Evolutionary conservation across 2,888 invertebrate genomes (phyloP).

Genomic region (Coelinius sp.): DNA sequence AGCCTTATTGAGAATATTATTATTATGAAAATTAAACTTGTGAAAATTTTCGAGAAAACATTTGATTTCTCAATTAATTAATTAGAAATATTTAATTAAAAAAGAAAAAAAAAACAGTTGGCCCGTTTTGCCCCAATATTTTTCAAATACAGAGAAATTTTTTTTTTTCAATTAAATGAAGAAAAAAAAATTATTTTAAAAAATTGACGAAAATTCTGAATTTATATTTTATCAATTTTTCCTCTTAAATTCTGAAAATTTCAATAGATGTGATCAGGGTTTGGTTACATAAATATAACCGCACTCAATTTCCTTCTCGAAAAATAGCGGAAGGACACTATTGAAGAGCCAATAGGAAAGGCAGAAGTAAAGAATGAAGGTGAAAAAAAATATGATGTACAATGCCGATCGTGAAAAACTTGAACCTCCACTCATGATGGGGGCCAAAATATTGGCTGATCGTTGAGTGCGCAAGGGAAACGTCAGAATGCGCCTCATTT

Average conservation of each 20-base stretch:
- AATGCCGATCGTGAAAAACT: too few relatives aligned
- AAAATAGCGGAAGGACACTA: background rate
- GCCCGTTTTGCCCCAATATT: too few relatives aligned
- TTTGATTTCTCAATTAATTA: too few relatives aligned
- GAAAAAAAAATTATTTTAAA: too few relatives aligned
- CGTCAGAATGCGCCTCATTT: constrained; percentile 29
- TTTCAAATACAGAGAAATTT: too few relatives aligned
- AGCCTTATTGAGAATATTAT: constrained; percentile 4
- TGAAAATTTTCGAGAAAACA: background rate
- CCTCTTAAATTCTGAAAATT: background rate
- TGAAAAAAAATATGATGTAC: constrained; percentile 6
- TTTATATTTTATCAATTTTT: too few relatives aligned
- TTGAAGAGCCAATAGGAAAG: background rate
- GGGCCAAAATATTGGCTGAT: constrained; percentile 27
- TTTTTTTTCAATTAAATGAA: too few relatives aligned
- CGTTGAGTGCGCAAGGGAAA: constrained; percentile 26
- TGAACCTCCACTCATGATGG: background rate
- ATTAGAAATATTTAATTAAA: too few relatives aligned
- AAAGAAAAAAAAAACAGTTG: too few relatives aligned
- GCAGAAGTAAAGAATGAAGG: constrained; percentile 5
- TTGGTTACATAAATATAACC: background rate
- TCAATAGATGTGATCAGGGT: background rate
- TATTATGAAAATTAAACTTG: background rate
- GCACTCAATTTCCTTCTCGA: background rate
- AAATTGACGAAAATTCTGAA: too few relatives aligned